Evolutionary conservation across 2,113 vertebrate genomes (phyloP).

Genomic region (Chloebia gouldiae): DNA sequence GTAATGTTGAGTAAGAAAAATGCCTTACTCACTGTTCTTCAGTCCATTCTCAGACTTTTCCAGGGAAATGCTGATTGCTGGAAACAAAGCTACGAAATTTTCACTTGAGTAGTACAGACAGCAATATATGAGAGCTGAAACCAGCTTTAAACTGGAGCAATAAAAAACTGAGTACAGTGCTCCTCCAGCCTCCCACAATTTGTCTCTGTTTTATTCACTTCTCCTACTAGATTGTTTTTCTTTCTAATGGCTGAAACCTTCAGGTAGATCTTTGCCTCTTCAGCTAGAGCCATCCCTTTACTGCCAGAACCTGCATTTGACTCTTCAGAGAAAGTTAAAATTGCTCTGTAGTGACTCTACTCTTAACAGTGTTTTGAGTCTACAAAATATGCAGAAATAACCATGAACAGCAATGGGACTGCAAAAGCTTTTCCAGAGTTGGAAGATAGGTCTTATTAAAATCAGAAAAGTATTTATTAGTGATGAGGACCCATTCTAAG

Average conservation of each 20-base stretch:
- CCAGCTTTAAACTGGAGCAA: not conserved
- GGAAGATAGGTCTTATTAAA: not conserved
- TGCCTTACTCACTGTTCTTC: not conserved
- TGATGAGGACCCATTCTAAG: not conserved
- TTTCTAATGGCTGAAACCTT: not conserved
- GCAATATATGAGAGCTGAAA: not conserved
- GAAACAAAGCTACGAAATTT: not conserved
- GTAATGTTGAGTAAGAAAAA: not conserved
- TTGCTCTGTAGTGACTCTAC: not conserved
- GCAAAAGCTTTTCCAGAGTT: not conserved
- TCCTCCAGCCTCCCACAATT: not conserved
- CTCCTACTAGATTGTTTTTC: not conserved
- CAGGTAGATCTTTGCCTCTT: not conserved
- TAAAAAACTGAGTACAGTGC: not conserved
- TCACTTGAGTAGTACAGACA: not conserved
- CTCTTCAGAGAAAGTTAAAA: not conserved
- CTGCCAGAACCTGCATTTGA: not conserved
- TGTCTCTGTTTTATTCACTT: slow-evolving; percentile 6
- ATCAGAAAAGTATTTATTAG: not conserved
- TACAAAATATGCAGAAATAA: not conserved
- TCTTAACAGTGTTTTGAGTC: not conserved
- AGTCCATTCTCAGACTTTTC: not conserved
- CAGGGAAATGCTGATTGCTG: not conserved
- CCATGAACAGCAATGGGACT: not conserved
- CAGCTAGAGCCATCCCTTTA: not conserved